phyloP scores from a whole-genome alignment of 64 coral and sea anemone genomes.

The Montipora efflorescens region DNA sequence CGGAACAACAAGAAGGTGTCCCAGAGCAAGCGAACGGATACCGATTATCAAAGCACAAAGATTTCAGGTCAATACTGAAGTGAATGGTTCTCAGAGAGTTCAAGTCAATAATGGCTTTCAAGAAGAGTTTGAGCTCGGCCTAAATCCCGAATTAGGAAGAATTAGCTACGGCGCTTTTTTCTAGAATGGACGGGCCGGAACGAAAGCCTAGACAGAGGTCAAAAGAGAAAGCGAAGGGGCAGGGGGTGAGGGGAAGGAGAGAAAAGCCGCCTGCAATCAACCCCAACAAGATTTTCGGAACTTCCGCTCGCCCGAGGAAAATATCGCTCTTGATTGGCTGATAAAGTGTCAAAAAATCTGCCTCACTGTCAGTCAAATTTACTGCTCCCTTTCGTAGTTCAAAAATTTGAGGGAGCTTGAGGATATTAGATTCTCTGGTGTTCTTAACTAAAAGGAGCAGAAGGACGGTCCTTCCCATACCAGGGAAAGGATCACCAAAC shows the following conservation, averaged over 20 bases:
- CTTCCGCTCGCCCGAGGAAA: no score
- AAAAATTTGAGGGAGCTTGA: no score
- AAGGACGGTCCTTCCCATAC: no score
- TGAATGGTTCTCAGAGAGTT: slow-evolving; percentile 96
- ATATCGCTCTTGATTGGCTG: no score
- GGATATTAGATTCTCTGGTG: no score
- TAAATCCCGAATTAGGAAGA: slow-evolving; percentile 88
- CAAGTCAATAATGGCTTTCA: slow-evolving; percentile 99
- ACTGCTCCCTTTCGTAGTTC: no score
- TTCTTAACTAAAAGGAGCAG: no score
- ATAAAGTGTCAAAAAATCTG: no score
- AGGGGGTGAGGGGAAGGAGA: slow-evolving; percentile 19
- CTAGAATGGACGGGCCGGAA: slow-evolving; percentile 87
- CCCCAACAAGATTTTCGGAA: no score
- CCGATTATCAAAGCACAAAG: slow-evolving; percentile 76
- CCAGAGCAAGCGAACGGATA: slow-evolving; percentile 64
- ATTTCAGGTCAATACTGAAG: slow-evolving; percentile 88
- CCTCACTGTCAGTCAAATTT: no score
- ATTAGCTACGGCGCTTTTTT: slow-evolving; percentile 87
- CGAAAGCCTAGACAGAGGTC: background rate
- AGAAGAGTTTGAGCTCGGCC: slow-evolving; percentile 91
- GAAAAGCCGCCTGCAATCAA: no score
- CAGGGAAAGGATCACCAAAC: background rate
- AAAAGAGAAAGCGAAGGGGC: no score
- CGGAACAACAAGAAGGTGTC: background rate